Base-by-base conservation (phyloP, 2,888 invertebrate species). In the Pachliopta kotzebuea region DNA sequence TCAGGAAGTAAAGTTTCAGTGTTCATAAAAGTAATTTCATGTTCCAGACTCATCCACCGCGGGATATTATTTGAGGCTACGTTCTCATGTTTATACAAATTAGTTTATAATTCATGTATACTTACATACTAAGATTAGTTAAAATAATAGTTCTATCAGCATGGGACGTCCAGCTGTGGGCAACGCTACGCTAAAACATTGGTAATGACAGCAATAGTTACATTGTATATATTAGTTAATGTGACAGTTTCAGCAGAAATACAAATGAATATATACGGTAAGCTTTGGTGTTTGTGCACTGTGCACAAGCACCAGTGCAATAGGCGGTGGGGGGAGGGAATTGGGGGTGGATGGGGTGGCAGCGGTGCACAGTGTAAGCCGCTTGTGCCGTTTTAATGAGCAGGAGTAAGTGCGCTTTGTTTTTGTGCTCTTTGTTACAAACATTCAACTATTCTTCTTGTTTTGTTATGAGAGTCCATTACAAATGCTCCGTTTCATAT, bases 301-400 rank as follows among this genome's bases (percentile, higher is more conserved):
- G 45, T 45, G 45, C n/a, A 45, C 18, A 11, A 14, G 14, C 4
- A 37, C n/a, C 1, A 1, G 21, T 50, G 50, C 18, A 50, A 18
- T 18, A 21, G 7, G 50, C 9, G 20, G 6, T 20, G 6, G 21
- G 9, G 9, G 9, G 1, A 7, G 14, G n/a, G 45, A 8, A 18
- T 3, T 4, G 20, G 49, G n/a, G 9, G 21, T 2, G 37, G 14
- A 37, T 37, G 37, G 14, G 9, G 23, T 23, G 14, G 50, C 50
- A 11, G 50, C 11, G 11, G 26, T 53, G 31, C 31, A n/a, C n/a
- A 31, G 31, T 18, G 45, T 23, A 45, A 52, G 52, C 60, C 52
- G 52, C 54, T 54, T 31, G 42, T 57, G 42, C 57, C 57, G 53
- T 63, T 63, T 63, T 63, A 58, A 63, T 53, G 57, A 63, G 62